A percentile compares a stretch with the other conserved stretches of the same genome.
These are phyloP conservation scores for Schizopygopsis malacanthus DNA, from an alignment of 2,797 vertebrate genomes.

Conservation along the genomic window DNA sequence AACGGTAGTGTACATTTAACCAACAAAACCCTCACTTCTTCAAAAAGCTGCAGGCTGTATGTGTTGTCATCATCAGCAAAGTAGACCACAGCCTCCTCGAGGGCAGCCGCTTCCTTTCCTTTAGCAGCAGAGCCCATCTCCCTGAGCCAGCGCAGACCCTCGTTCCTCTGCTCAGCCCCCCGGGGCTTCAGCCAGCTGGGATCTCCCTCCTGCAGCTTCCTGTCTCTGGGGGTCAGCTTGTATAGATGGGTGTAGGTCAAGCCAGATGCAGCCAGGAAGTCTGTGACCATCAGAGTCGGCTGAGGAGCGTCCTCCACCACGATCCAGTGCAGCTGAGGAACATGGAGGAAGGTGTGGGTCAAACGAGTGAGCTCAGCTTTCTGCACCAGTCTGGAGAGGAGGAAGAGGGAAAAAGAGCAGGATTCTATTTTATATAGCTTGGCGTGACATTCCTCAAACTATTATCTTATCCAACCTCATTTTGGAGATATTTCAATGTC, in stretches of 20 bases:
- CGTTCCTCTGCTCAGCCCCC: constrained; percentile 84
- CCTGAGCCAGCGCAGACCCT: constrained; percentile 83
- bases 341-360: constrained; percentile 81
- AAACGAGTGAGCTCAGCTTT: constrained; percentile 84
- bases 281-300: constrained; percentile 73
- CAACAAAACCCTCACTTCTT: constrained; percentile 82
- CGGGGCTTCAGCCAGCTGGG: constrained; percentile 87
- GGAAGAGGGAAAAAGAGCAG: background rate
- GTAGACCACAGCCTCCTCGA: constrained; percentile 88
- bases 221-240: constrained; percentile 77
- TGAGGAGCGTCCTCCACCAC: constrained; percentile 80
- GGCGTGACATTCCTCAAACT: background rate
- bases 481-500: background rate
- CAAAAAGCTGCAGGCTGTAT: constrained; percentile 95
- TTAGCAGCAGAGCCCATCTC: constrained; percentile 70
- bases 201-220: constrained; percentile 83
- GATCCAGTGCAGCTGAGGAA: constrained; percentile 83
- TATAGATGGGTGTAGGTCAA: constrained; percentile 81
- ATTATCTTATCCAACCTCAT: background rate
- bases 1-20: no score
- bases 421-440: background rate
- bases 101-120: constrained; percentile 60
- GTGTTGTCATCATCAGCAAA: constrained; percentile 99
- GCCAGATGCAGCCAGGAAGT: constrained; percentile 75
- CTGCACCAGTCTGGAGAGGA: constrained; percentile 77